Evolutionary conservation across 30 jellyfish, hydroid and myxozoan genomes (phyloP).

Genomic region (Kudoa iwatai): DNA sequence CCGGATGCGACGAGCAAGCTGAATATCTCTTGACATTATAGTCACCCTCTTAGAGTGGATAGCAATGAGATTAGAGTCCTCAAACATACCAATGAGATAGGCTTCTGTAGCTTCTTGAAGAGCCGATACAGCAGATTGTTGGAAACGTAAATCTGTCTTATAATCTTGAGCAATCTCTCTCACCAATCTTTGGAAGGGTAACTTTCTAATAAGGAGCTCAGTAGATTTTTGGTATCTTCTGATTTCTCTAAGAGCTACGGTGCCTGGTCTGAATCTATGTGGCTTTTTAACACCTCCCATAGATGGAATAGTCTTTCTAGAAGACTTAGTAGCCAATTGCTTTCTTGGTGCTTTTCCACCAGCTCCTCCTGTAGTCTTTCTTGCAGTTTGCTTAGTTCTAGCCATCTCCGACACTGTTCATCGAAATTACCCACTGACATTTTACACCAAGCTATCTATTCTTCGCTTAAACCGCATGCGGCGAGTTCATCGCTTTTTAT

Average conservation of each 20-base stretch:
- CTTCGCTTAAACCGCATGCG: too few species aligned
- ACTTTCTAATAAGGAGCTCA: slow-evolving; percentile 38
- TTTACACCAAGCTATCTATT: too few species aligned
- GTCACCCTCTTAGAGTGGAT: not conserved
- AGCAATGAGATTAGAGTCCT: not conserved
- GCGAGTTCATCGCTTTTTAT: too few species aligned
- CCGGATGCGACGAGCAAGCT: not conserved
- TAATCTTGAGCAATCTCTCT: slow-evolving; percentile 91
- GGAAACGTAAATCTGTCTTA: slow-evolving; percentile 68
- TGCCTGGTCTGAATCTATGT: slow-evolving; percentile 69
- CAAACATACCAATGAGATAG: not conserved
- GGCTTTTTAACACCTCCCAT: slow-evolving; percentile 85
- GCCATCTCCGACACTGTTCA: too few species aligned
- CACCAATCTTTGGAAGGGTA: slow-evolving; percentile 71
- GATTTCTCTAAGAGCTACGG: slow-evolving; percentile 69
- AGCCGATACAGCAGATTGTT: slow-evolving; percentile 88
- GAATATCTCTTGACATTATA: not conserved
- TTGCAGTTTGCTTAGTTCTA: slow-evolving; percentile 65
- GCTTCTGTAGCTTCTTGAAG: slow-evolving; percentile 5
- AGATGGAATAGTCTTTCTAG: slow-evolving; percentile 66
- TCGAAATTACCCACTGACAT: too few species aligned
- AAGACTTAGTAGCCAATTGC: slow-evolving; percentile 65
- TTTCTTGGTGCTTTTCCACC: slow-evolving; percentile 90
- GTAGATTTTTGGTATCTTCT: slow-evolving; percentile 71
- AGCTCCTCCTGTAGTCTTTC: slow-evolving; percentile 70